Base-by-base conservation (phyloP, 2,113 vertebrate species). In the Rhegmatorhina hoffmannsi region DNA sequence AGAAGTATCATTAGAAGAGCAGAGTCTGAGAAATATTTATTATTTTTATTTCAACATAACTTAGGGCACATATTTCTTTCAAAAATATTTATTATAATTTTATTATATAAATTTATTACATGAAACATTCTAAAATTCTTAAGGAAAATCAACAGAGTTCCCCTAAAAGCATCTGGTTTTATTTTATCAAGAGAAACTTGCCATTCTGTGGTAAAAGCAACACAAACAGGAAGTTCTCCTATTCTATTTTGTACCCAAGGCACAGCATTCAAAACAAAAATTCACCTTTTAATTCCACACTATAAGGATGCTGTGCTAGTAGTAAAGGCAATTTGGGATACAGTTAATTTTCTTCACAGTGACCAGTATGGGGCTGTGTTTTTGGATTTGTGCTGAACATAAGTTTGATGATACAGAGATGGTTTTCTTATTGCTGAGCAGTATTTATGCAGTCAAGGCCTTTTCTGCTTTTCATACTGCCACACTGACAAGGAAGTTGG, bases 401-500 rank as follows among this genome's bases (percentile, higher is more conserved):
- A 24, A 24, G 17, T n/a, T 24, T 53, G 23, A 6, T 18, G n/a
- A 47, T 1, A 10, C 5, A 40, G 47, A n/a, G 16, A 20, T 63
- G 24, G 3, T 8, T 85, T 53, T 46, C 11, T 38, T 46, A 6
- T 46, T 19, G 28, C 7, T 46, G 6, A 53, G 55, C 46, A 18
- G 53, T 31, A 14, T 26, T 60, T 19, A 10, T 55, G 28, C 46
- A 76, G 53, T 11, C 72, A 43, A 76, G 31, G 25, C 25, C 33
- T 44, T 40, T 18, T 17, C 36, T 60, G 21, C 17, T 44, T 0
- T 52, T 52, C 11, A 31, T 26, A 0, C 11, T 68, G 1, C 11
- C 33, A 44, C 0, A 0, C 13, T 28, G 46, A 9, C 11, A 21
- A 68, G 53, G 44, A 2, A 52, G 7, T 3, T 31, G 11, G 17